Evolutionary conservation across 2,113 vertebrate species (phyloP).

Genomic region (Pollachius pollachius): DNA sequence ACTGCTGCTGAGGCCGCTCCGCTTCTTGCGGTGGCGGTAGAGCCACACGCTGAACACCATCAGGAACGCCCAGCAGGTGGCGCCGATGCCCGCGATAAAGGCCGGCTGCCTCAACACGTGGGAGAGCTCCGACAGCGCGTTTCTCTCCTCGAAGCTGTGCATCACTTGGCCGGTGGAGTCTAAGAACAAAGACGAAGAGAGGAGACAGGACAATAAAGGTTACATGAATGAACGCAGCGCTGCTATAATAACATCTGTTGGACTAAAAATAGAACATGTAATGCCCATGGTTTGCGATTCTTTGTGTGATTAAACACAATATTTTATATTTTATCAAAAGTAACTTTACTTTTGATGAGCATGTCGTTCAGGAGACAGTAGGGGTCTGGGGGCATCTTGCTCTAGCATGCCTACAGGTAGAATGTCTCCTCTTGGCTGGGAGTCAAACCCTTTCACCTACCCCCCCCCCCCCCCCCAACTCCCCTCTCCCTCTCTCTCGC

Average conservation of each 20-base stretch:
- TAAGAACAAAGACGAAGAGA: conserved; percentile 39
- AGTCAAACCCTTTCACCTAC: too few relatives aligned
- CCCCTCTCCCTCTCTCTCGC: neutral
- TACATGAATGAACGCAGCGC: neutral
- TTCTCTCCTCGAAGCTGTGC: conserved; percentile 73
- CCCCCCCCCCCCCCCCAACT: too few relatives aligned
- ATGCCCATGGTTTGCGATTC: too few relatives aligned
- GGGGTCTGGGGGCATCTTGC: too few relatives aligned
- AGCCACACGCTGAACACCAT: conserved; percentile 97
- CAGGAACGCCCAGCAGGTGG: conserved; percentile 91
- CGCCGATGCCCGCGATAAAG: conserved; percentile 91
- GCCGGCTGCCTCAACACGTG: conserved; percentile 92
- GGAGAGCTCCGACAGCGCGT: conserved; percentile 88
- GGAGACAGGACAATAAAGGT: neutral
- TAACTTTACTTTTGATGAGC: too few relatives aligned
- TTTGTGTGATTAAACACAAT: too few relatives aligned
- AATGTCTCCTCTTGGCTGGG: too few relatives aligned
- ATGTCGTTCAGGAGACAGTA: too few relatives aligned
- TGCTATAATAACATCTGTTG: neutral
- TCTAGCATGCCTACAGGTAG: too few relatives aligned
- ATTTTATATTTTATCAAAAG: too few relatives aligned
- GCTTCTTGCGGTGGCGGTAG: conserved; percentile 90
- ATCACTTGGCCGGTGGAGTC: conserved; percentile 88
- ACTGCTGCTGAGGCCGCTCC: conserved; percentile 85
- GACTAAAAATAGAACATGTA: neutral